Evolutionary conservation across 2,113 vertebrate species (phyloP).

Genomic region (Athene cunicularia): DNA sequence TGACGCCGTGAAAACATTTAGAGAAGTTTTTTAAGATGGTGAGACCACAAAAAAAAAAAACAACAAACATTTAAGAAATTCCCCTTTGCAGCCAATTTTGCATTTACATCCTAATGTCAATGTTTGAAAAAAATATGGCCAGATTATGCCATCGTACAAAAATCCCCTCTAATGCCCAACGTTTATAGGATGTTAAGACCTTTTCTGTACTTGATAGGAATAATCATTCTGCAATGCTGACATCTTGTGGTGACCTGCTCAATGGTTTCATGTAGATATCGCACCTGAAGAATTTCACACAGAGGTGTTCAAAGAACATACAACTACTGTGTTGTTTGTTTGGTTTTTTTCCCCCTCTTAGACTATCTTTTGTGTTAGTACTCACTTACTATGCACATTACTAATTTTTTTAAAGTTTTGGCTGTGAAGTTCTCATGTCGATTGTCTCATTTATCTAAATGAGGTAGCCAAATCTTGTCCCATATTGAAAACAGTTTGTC

Average conservation of each 20-base stretch:
- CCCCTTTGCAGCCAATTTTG: not conserved
- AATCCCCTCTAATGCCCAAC: not conserved
- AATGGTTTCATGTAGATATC: not conserved
- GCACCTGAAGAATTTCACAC: not conserved
- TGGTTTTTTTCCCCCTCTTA: not conserved
- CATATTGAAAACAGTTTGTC: not conserved
- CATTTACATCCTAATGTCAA: not conserved
- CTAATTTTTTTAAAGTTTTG: not conserved
- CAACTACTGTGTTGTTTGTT: not conserved
- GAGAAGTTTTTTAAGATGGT: not conserved
- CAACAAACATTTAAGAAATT: not conserved
- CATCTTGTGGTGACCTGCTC: conserved; percentile 36
- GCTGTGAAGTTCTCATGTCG: not conserved
- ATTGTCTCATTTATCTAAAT: not conserved
- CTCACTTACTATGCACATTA: not conserved
- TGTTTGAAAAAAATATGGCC: not conserved
- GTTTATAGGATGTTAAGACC: not conserved
- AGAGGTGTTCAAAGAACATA: not conserved
- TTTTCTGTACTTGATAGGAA: not conserved
- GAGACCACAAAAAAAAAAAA: not conserved
- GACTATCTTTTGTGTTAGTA: not conserved
- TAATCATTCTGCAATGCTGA: conserved; percentile 53
- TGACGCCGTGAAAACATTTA: not conserved
- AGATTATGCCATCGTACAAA: not conserved
- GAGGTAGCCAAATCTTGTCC: not conserved